Evolutionary conservation across 2,797 vertebrate species (phyloP), one percentile per base, ranked within the genome.

Genomic region (Sebastes diploproa): DNA sequence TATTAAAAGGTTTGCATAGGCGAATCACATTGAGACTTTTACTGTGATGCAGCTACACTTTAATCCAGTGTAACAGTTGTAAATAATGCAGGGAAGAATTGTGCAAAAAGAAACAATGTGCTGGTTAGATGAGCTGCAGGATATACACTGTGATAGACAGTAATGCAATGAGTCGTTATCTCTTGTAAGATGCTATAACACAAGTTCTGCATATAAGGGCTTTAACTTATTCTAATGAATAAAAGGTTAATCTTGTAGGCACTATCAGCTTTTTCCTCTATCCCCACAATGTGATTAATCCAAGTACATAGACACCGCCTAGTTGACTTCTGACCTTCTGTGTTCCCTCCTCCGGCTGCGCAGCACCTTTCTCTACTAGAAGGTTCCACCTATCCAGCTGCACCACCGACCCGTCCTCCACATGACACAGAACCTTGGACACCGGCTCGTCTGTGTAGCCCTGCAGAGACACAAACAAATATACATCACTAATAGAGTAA

Each of bases 341-440:
- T 1, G 97, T 94, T 3, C 98, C 98, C 85, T 99, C 98, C 93
- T 99, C 98, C 2, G 96, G 94, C 64, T 97, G 96, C 6, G 93
- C 95, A 0, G 95, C 93, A 16, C 97, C 97, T 74, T 95, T 96
- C 84, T 99, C 97, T 80, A 99, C 97, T 2, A 97, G 96, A 12
- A 99, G 97, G 91, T 99, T 99, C 98, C 98, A 99, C 60, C 98
- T 95, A 90, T 99, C 98, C 72, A 99, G 88, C 90, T 99, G 98
- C 78, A 99, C 98, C 83, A 99, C 98, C 0, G 97, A 97, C 0
- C 98, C 98, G n/a, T 99, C 98, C 95, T 99, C 98, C 68, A 99
- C 98, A 5, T 99, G 98, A 88, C 98, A 98, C 58, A 99, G 89
- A 73, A 99, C 97, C 95, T 99, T 99, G 29, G 98, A 98, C 84